Conservation (phyloP, 2,888 invertebrate genomes). For the Aphodius granarius region DNA sequence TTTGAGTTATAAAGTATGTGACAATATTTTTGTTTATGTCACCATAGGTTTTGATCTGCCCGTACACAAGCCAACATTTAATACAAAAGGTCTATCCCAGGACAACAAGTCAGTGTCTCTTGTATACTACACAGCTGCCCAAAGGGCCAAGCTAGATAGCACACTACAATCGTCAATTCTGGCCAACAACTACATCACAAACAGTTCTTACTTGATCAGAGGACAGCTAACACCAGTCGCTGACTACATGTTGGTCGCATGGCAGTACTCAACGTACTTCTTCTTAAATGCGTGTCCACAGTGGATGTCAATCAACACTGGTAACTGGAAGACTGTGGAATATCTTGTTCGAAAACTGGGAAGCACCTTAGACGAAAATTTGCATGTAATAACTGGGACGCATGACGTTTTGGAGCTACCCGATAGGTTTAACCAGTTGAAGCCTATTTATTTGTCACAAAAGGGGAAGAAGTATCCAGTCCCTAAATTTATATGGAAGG, state of each 20-base stretch:
- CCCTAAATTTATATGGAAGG: constrained; percentile 56
- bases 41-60: constrained; percentile 16
- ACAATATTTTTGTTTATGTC: not conserved
- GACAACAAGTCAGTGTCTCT: constrained; percentile 22
- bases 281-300: constrained; percentile 58
- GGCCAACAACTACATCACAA: constrained; percentile 46
- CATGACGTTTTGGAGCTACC: constrained; percentile 51
- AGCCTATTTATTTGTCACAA: constrained; percentile 49
- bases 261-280: constrained; percentile 57
- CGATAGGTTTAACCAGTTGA: constrained; percentile 43
- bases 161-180: constrained; percentile 43
- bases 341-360: constrained; percentile 50
- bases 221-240: constrained; percentile 59
- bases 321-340: constrained; percentile 58
- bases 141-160: constrained; percentile 41
- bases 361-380: constrained; percentile 42
- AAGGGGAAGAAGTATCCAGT: constrained; percentile 48
- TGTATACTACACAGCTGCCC: constrained; percentile 19
- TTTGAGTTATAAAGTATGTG: no score
- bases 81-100: constrained; percentile 22
- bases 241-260: constrained; percentile 56
- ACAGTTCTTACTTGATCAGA: constrained; percentile 49
- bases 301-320: constrained; percentile 57
- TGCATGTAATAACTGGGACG: constrained; percentile 53
- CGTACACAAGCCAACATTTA: constrained; percentile 17